Conservation (phyloP, 2,888 invertebrate genomes). For the Meta bourneti region DNA sequence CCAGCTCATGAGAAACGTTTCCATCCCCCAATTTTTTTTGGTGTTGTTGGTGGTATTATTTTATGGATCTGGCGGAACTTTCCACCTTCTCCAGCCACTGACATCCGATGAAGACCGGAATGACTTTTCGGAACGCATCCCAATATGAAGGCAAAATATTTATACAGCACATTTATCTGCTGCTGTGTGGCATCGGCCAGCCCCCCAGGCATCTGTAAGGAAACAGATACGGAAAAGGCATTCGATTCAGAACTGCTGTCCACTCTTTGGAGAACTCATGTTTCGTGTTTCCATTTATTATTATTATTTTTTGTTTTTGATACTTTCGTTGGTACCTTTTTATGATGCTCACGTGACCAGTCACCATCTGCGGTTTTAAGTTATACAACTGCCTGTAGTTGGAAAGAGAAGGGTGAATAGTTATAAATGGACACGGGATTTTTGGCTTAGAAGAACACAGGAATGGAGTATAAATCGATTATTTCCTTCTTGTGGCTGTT, state of each 20-base stretch:
- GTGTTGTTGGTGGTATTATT: constrained; percentile 2
- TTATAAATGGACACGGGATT: not conserved
- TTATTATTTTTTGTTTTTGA: not conserved
- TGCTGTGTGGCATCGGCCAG: not conserved
- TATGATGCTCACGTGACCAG: not conserved
- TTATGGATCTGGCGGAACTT: constrained; percentile 24
- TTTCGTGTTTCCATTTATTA: constrained; percentile 21
- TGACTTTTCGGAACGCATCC: constrained; percentile 36
- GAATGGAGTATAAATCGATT: not conserved
- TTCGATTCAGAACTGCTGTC: constrained; percentile 43
- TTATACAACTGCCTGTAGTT: not conserved
- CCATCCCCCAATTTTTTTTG: not conserved
- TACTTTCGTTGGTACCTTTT: not conserved
- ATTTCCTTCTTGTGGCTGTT: not conserved
- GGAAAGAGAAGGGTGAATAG: not conserved
- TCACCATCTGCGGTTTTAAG: constrained; percentile 50
- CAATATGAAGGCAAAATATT: constrained; percentile 44
- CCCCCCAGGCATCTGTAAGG: constrained; percentile 40
- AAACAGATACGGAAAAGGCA: constrained; percentile 40
- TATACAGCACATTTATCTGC: constrained; percentile 64
- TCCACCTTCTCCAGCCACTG: constrained; percentile 40
- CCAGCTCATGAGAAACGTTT: too few species aligned
- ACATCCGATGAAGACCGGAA: constrained; percentile 43
- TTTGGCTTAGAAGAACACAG: not conserved
- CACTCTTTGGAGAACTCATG: constrained; percentile 8